Evolutionary conservation across 2,888 invertebrate species (phyloP).

Genomic region (Scaptomyza tumidula): DNA sequence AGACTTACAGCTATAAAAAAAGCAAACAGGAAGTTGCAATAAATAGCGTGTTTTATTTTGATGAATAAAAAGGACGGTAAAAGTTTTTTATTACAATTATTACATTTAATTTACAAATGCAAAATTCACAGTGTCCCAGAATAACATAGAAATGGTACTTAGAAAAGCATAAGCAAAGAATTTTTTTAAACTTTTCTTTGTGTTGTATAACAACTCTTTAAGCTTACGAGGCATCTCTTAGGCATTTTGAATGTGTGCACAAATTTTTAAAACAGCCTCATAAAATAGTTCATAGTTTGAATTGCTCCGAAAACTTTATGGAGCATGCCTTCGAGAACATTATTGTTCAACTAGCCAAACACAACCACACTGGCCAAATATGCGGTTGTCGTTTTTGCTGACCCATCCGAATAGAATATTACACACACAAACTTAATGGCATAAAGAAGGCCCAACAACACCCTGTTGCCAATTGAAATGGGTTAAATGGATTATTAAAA

Average conservation of each 20-base stretch:
- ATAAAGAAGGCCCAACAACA: conserved; percentile 18
- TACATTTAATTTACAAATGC: conserved; percentile 1
- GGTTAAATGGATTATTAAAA: too few species aligned
- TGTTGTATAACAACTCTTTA: background rate
- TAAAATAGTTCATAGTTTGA: conserved; percentile 1
- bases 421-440: background rate
- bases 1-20: conserved; percentile 2
- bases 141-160: background rate
- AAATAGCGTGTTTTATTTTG: background rate
- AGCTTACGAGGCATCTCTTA: background rate
- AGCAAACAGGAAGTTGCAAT: conserved; percentile 9
- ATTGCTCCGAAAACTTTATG: conserved; percentile 6
- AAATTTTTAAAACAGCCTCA: background rate
- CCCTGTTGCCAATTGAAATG: conserved; percentile 2
- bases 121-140: background rate
- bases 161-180: background rate
- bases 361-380: conserved; percentile 29
- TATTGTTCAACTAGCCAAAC: conserved; percentile 9
- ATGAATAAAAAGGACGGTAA: background rate
- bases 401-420: conserved; percentile 15
- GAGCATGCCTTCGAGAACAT: background rate
- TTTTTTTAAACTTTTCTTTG: background rate
- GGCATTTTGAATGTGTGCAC: background rate
- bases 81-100: background rate
- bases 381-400: conserved; percentile 30